Evolutionary conservation across 2,888 invertebrate species (phyloP), one percentile per base, ranked within the genome.

Genomic region (Chymomyza procnemis): DNA sequence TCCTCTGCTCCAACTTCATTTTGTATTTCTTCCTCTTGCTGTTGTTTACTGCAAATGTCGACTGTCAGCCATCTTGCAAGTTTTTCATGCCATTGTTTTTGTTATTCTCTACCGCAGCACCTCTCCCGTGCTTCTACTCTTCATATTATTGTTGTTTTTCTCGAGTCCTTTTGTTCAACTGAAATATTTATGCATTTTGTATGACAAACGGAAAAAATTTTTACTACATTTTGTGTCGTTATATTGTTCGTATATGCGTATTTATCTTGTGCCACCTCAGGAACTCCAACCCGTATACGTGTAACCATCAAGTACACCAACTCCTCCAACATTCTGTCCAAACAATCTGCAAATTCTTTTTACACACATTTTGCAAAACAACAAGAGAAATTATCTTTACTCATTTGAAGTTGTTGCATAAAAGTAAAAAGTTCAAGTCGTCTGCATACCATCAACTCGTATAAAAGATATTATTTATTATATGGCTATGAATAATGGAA

Each of bases 131-230:
- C 26, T 4, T n/a, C n/a, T n/a, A n/a, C 34, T 9, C 34, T 12
- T 41, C 6, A 12, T 41, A 41, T 41, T 41, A 12, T 9, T 54
- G 54, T 21, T 18, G 18, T 21, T 19, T 18, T 73, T 72, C 70
- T 62, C 61, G 64, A 60, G 76, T 67, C 71, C 68, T 75, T 52
- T 81, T 85, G 78, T 82, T 73, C 68, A 65, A 56, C 68, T 75
- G 59, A 80, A 77, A 77, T 80, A 82, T 82, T 82, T 80, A 75
- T 85, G 77, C 69, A 72, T 78, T 71, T 16, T 65, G 73, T 69
- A 71, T 76, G 76, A 76, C 76, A 82, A 41, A 41, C 34, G 34
- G 6, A 41, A 41, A 78, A 66, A 78, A 75, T 73, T 66, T 54
- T 71, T 61, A 66, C n/a, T 56, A 60, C 57, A 69, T 67, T 55